A percentile compares a stretch with the other conserved stretches of the same genome.
Conservation (phyloP, 2,113 vertebrate species). For the Notechis scutatus region DNA sequence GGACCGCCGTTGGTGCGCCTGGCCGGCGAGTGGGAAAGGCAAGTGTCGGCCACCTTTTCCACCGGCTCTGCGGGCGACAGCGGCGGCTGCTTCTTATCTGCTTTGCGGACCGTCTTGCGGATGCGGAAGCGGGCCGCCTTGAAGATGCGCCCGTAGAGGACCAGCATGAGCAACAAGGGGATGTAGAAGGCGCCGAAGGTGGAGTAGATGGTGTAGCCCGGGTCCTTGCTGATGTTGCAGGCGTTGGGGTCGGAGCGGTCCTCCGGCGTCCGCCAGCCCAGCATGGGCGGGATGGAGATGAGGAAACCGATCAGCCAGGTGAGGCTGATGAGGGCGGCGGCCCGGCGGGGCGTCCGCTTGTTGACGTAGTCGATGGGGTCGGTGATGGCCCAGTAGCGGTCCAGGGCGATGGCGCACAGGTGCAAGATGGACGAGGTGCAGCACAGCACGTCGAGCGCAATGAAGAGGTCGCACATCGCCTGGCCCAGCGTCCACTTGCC, state of each 20-base stretch:
- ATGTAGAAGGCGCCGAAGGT: constrained; percentile 98
- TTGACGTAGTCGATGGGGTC: constrained; percentile 97
- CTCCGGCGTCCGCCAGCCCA: constrained; percentile 93
- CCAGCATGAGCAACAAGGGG: constrained; percentile 92
- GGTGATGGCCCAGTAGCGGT: constrained; percentile 98
- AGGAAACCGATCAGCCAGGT: constrained; percentile 97
- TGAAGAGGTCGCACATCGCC: constrained; percentile 93
- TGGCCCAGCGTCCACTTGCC: constrained; percentile 98
- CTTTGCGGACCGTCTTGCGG: constrained; percentile 89
- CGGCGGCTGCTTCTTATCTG: constrained; percentile 66
- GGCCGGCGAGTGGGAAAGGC: constrained; percentile 71
- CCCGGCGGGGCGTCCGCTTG: constrained; percentile 91
- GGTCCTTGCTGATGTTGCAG: constrained; percentile 96
- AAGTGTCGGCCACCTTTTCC: constrained; percentile 69
- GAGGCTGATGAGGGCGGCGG: constrained; percentile 88
- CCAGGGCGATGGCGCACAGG: constrained; percentile 95
- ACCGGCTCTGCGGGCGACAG: neutral
- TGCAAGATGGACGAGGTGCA: constrained; percentile 98
- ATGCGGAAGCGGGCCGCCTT: constrained; percentile 93
- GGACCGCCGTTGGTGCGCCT: constrained; percentile 72
- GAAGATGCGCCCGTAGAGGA: constrained; percentile 95
- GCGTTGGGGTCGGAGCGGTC: constrained; percentile 91
- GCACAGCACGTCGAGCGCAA: constrained; percentile 93
- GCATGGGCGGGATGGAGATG: constrained; percentile 96
- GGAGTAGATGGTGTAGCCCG: constrained; percentile 96